Conservation (phyloP, 2,797 vertebrate genomes). For the Euthynnus affinis region DNA sequence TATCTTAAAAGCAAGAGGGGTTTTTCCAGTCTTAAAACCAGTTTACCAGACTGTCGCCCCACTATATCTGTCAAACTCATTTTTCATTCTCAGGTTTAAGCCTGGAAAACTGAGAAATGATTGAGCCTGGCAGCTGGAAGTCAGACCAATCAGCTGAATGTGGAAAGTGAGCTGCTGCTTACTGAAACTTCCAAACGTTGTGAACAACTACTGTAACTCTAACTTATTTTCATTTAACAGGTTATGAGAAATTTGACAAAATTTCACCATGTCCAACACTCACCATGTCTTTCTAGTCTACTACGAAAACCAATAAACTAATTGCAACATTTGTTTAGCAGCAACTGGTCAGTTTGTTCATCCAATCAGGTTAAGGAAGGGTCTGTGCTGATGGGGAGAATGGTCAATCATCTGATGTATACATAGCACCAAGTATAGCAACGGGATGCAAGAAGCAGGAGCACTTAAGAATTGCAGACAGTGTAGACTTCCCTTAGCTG, state of each 20-base stretch:
- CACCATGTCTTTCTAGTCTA: background rate
- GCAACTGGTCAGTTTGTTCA: slow-evolving; percentile 1
- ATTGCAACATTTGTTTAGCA: background rate
- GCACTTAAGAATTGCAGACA: background rate
- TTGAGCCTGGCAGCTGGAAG: slow-evolving; percentile 58
- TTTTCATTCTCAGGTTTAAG: slow-evolving; percentile 36
- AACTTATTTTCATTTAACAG: background rate
- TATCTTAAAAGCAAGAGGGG: background rate
- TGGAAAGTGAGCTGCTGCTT: slow-evolving; percentile 25
- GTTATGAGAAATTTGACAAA: background rate
- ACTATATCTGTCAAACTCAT: slow-evolving; percentile 8
- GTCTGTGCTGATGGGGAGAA: background rate
- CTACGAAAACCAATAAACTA: too few relatives aligned
- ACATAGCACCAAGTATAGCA: background rate
- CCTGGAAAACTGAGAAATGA: slow-evolving; percentile 46
- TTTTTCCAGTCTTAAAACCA: slow-evolving; percentile 22
- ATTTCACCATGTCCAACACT: background rate
- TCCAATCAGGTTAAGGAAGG: background rate
- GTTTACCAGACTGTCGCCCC: background rate
- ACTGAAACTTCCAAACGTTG: slow-evolving; percentile 17
- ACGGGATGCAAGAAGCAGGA: background rate
- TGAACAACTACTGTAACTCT: background rate
- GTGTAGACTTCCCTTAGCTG: background rate
- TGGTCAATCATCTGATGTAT: slow-evolving; percentile 8
- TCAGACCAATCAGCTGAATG: slow-evolving; percentile 51